These are phyloP conservation scores for Dasyornis broadbenti DNA, from an alignment of 2,113 vertebrate genomes.

Conservation along the genomic window DNA sequence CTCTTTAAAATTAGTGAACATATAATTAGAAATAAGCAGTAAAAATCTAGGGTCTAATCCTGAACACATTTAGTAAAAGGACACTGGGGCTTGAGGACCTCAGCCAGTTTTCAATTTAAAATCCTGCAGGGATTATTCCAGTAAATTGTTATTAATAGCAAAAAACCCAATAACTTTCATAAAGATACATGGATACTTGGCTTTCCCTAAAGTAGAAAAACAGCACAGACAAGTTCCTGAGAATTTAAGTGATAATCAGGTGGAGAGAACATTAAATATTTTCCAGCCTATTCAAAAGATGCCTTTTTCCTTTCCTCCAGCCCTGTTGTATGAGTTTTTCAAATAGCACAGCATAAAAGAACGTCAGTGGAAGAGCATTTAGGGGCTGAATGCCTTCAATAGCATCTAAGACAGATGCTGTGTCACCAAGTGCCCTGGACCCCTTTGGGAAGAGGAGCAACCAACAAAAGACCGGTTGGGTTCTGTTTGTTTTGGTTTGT, in stretches of 20 bases:
- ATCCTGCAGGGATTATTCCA: not conserved
- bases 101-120: not conserved
- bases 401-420: conserved; percentile 20
- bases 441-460: not conserved
- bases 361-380: not conserved
- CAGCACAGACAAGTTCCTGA: not conserved
- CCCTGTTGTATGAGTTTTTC: not conserved
- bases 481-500: conserved; percentile 54
- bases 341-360: conserved; percentile 36
- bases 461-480: not conserved
- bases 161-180: not conserved
- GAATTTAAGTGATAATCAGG: not conserved
- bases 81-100: not conserved
- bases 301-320: not conserved
- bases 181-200: not conserved
- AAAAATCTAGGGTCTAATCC: not conserved
- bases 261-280: conserved; percentile 17
- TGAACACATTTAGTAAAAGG: not conserved
- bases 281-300: not conserved
- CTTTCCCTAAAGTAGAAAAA: not conserved
- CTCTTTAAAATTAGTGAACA: not conserved
- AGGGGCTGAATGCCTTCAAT: not conserved
- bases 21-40: not conserved
- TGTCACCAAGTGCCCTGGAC: not conserved
- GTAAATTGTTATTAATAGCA: not conserved